Evolutionary conservation across 2,797 vertebrate genomes (phyloP).

Genomic region (Geotrypetes seraphini): DNA sequence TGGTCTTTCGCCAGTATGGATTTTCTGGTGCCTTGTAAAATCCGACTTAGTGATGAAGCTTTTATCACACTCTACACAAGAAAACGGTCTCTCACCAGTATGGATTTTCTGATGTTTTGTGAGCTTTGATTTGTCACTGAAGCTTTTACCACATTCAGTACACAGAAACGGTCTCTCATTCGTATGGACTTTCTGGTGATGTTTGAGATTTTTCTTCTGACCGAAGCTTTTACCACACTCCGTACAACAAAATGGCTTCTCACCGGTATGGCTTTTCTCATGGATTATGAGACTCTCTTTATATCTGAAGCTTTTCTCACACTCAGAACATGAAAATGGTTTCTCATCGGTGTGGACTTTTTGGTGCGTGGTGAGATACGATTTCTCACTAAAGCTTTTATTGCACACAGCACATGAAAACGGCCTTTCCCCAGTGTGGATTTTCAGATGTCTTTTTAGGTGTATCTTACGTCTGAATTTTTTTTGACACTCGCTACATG

Average conservation of each 20-base stretch:
- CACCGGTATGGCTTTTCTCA: neutral
- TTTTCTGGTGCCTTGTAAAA: conserved; percentile 6
- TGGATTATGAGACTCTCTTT: too few species aligned
- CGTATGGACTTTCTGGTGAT: neutral
- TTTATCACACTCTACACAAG: conserved; percentile 2
- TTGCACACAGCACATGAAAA: too few species aligned
- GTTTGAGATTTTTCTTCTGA: conserved; percentile 1
- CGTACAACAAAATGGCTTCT: neutral
- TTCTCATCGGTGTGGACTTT: too few species aligned
- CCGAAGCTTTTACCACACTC: too few species aligned
- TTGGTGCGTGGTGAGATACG: too few species aligned
- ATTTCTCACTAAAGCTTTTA: too few species aligned
- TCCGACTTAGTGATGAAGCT: conserved; percentile 3
- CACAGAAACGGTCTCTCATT: conserved; percentile 4
- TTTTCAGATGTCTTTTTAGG: too few species aligned
- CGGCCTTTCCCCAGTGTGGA: too few species aligned
- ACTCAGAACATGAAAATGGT: conserved; percentile 34
- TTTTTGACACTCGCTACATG: too few species aligned
- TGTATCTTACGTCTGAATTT: too few species aligned
- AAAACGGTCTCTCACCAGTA: conserved; percentile 2
- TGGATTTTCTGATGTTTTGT: conserved; percentile 8
- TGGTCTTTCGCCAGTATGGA: conserved; percentile 7
- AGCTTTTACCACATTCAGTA: conserved; percentile 1
- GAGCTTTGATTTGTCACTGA: conserved; percentile 3
- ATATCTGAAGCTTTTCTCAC: conserved; percentile 31